Conservation (phyloP, 2,888 invertebrate genomes). For the Caenorhabditis japonica region DNA sequence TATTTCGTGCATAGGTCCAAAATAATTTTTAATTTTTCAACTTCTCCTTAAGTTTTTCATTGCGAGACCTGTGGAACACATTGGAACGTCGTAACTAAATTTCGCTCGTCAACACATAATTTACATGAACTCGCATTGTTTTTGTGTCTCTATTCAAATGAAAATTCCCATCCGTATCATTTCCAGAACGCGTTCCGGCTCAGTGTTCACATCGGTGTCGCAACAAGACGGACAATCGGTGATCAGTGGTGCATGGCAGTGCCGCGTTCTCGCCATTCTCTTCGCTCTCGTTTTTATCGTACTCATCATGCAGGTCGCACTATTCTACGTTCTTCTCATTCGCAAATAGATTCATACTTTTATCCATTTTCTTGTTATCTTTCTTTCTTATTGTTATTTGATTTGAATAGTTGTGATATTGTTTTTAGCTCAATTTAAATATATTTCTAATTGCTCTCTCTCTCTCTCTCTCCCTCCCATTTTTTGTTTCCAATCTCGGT, state of each 20-base stretch:
- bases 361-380: slow-evolving; percentile 11
- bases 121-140: no score
- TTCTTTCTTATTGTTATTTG: slow-evolving; percentile 23
- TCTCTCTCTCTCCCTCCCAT: neutral
- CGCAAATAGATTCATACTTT: slow-evolving; percentile 22
- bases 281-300: slow-evolving; percentile 50
- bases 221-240: slow-evolving; percentile 47
- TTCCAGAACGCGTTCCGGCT: slow-evolving; percentile 48
- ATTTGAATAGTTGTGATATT: neutral
- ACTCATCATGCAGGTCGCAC: slow-evolving; percentile 44
- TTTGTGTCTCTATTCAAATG: no score
- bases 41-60: no score
- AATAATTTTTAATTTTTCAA: no score
- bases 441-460: neutral
- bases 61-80: no score
- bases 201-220: slow-evolving; percentile 51
- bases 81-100: no score
- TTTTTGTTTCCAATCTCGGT: slow-evolving; percentile 15
- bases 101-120: no score
- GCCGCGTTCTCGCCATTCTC: slow-evolving; percentile 38
- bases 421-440: slow-evolving; percentile 4
- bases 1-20: no score
- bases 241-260: slow-evolving; percentile 44
- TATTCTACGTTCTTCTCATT: slow-evolving; percentile 42
- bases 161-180: no score